phyloP scores from a whole-genome alignment of 2,888 invertebrate species.

The Diplolepis rosae region DNA sequence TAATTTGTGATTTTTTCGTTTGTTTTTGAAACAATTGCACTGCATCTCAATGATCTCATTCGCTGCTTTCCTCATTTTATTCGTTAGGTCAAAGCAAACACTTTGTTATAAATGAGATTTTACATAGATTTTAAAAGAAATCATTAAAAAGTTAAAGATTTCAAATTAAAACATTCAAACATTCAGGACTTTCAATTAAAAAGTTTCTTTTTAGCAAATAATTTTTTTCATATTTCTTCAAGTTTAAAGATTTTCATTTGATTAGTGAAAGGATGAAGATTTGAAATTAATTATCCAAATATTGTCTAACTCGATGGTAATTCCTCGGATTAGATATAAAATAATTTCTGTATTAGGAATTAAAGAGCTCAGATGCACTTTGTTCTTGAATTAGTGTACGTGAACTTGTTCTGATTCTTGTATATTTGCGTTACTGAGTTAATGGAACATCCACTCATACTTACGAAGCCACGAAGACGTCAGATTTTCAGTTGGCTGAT shows the following conservation, averaged over 20 bases:
- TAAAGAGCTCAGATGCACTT: neutral
- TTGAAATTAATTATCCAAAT: neutral
- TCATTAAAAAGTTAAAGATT: too few species aligned
- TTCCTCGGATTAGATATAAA: neutral
- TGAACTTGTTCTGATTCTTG: constrained; percentile 24
- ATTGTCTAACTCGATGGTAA: neutral
- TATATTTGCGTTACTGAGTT: neutral
- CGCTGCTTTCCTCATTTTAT: neutral
- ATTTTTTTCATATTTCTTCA: too few species aligned
- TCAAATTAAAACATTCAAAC: too few species aligned
- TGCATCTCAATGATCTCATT: neutral
- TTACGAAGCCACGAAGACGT: neutral
- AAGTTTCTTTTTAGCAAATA: too few species aligned
- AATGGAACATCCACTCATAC: constrained; percentile 9
- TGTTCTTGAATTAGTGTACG: neutral
- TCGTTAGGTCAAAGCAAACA: neutral
- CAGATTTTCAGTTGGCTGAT: constrained; percentile 20
- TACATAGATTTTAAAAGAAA: too few species aligned
- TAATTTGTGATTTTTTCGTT: neutral
- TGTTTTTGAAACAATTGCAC: neutral
- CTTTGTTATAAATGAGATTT: too few species aligned
- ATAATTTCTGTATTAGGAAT: neutral
- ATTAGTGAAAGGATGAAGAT: too few species aligned
- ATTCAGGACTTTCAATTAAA: too few species aligned
- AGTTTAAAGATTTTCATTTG: too few species aligned